A percentile compares a stretch with the other conserved stretches of the same genome.
Conservation (phyloP, 1,140 invertebrate genomes). For the Pentalonia nigronervosa region DNA sequence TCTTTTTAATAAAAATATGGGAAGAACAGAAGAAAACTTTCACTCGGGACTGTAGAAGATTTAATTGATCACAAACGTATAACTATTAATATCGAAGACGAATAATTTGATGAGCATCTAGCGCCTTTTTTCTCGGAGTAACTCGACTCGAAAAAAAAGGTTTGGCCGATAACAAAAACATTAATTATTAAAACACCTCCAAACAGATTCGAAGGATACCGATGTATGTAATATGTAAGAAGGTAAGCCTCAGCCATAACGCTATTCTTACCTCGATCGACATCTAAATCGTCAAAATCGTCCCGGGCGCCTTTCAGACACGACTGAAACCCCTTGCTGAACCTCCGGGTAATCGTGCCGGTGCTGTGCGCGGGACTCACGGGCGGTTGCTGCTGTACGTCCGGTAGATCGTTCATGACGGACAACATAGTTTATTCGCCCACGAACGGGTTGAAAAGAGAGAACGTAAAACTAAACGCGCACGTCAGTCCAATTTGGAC, state of each 20-base stretch:
- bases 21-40: neutral
- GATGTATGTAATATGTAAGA: too few relatives aligned
- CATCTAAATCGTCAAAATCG: constrained; percentile 58
- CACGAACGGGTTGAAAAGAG: neutral
- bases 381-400: constrained; percentile 45
- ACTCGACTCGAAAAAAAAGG: neutral
- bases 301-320: constrained; percentile 61
- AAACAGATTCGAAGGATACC: neutral
- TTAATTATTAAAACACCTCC: too few relatives aligned
- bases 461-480: neutral
- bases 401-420: constrained; percentile 49
- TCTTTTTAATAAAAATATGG: neutral
- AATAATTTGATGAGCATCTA: neutral
- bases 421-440: constrained; percentile 36
- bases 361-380: constrained; percentile 46
- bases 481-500: neutral
- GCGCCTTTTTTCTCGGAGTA: neutral
- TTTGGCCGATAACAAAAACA: neutral
- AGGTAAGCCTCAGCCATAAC: too few relatives aligned
- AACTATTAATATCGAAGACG: neutral
- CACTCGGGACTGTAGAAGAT: neutral
- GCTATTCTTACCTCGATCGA: constrained; percentile 59
- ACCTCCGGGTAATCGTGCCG: constrained; percentile 59
- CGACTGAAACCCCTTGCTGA: constrained; percentile 62
- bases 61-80: neutral